Percentiles rank a stretch among this genome's conserved stretches.
Conservation (phyloP, 2,797 vertebrate species). For the Artibeus jamaicensis region DNA sequence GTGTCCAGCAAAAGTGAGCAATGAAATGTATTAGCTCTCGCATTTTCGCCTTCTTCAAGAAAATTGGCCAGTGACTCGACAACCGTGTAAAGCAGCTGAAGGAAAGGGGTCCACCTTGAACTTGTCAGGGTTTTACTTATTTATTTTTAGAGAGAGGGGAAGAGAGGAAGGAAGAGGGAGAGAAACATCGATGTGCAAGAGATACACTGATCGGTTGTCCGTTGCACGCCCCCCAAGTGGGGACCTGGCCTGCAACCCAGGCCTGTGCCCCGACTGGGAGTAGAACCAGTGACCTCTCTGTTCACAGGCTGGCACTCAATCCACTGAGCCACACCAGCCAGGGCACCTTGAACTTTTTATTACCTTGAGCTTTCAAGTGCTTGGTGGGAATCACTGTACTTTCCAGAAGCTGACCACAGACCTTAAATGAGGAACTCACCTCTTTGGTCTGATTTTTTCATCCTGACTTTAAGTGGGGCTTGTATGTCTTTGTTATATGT, state of each 20-base stretch:
- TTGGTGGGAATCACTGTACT: neutral
- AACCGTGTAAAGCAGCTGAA: neutral
- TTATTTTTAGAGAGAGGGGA: no score
- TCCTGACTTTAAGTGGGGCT: neutral
- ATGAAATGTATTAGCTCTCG: neutral
- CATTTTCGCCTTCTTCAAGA: neutral
- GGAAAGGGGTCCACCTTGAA: neutral
- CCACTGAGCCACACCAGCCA: no score
- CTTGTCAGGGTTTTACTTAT: no score
- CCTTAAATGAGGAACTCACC: neutral
- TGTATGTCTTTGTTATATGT: neutral
- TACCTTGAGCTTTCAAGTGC: neutral
- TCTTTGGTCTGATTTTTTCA: neutral
- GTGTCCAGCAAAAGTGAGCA: neutral
- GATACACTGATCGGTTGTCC: no score
- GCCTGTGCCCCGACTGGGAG: no score
- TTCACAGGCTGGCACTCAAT: no score
- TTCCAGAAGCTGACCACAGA: neutral
- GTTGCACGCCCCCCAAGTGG: no score
- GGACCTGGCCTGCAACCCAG: no score
- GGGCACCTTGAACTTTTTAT: neutral
- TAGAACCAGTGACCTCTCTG: no score
- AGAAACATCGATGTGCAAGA: no score
- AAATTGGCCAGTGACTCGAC: neutral
- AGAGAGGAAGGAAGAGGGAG: no score